Conservation (phyloP, 2,113 vertebrate genomes). For the Recurvirostra avosetta region DNA sequence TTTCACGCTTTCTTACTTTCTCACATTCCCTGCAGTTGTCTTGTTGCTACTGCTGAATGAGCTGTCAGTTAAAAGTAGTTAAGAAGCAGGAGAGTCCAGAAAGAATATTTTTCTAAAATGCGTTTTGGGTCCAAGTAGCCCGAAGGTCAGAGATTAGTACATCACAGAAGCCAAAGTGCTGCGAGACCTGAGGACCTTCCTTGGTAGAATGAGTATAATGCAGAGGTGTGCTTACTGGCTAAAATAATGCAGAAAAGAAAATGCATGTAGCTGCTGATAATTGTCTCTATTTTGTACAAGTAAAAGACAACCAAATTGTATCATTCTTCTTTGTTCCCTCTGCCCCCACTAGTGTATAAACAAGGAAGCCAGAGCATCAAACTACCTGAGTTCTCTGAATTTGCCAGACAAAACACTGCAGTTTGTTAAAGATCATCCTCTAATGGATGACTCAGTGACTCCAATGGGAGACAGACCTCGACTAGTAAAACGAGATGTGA, state of each 20-base stretch:
- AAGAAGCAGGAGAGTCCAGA: neutral
- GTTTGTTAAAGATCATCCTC: conserved; percentile 94
- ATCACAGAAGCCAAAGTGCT: neutral
- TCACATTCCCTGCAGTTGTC: neutral
- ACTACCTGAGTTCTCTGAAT: conserved; percentile 86
- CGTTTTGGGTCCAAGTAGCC: neutral
- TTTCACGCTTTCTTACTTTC: neutral
- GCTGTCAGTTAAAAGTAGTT: neutral
- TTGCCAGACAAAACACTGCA: conserved; percentile 94
- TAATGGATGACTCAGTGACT: conserved; percentile 91
- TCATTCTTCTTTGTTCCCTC: neutral
- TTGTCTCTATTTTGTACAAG: neutral
- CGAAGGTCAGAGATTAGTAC: neutral
- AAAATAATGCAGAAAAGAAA: neutral
- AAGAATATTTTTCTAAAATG: neutral
- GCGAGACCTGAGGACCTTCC: neutral
- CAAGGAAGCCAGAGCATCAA: conserved; percentile 79
- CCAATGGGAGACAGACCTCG: conserved; percentile 84
- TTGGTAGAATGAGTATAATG: neutral
- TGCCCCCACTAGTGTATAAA: conserved; percentile 81
- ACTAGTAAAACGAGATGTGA: conserved; percentile 85
- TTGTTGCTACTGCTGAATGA: neutral
- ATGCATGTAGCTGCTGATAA: neutral
- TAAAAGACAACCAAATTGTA: neutral
- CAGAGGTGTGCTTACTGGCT: neutral